Conservation (phyloP, 2,888 invertebrate species). For the Ophraella communa region DNA sequence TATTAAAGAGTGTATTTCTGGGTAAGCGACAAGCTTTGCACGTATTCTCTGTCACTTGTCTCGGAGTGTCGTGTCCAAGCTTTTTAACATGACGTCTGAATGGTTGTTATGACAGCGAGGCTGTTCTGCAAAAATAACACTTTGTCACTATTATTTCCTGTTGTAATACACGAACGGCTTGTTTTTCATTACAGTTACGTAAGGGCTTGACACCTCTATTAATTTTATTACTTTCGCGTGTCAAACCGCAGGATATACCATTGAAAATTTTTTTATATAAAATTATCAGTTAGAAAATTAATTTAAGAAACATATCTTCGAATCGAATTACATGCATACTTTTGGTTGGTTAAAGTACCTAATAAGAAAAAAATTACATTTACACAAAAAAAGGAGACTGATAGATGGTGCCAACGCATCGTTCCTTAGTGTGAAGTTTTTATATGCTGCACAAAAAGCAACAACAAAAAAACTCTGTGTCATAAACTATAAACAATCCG, state of each 20-base stretch:
- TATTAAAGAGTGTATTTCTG: slow-evolving; percentile 50
- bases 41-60: slow-evolving; percentile 53
- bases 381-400: too few species aligned
- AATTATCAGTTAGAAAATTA: background rate
- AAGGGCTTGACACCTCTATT: slow-evolving; percentile 33
- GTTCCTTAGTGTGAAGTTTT: too few species aligned
- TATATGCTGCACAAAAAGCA: too few species aligned
- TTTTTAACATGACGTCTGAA: slow-evolving; percentile 54
- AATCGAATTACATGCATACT: too few species aligned
- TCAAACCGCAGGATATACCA: background rate
- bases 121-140: slow-evolving; percentile 52
- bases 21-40: slow-evolving; percentile 54
- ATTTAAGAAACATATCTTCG: too few species aligned
- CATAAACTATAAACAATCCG: too few species aligned
- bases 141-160: slow-evolving; percentile 54
- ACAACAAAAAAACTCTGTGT: too few species aligned
- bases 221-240: slow-evolving; percentile 17
- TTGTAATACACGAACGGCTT: slow-evolving; percentile 30
- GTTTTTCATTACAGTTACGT: slow-evolving; percentile 31
- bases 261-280: background rate
- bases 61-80: slow-evolving; percentile 47
- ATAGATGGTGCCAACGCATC: too few species aligned
- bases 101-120: slow-evolving; percentile 53
- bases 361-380: too few species aligned
- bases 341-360: too few species aligned